Conservation (phyloP, 2,888 invertebrate genomes). For the Diaphora mendica region DNA sequence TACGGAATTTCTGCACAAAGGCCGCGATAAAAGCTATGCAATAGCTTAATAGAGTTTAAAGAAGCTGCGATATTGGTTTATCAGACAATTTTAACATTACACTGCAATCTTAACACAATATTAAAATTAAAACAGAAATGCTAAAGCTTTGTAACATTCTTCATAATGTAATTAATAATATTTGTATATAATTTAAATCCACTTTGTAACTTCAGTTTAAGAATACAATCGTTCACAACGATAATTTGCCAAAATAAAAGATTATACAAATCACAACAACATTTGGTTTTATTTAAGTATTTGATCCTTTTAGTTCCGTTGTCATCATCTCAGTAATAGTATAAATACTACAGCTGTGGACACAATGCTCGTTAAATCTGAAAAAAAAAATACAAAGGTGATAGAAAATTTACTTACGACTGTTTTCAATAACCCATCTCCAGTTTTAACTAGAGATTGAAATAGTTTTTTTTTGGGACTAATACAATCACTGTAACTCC, state of each 20-base stretch:
- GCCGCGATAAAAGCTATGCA: too few species aligned
- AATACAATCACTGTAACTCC: too few species aligned
- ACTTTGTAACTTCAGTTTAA: constrained; percentile 31
- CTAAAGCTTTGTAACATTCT: not conserved
- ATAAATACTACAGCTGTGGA: constrained; percentile 7
- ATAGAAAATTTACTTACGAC: not conserved
- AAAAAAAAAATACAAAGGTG: constrained; percentile 11
- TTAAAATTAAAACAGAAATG: not conserved
- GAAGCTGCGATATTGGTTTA: too few species aligned
- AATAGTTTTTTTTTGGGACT: too few species aligned
- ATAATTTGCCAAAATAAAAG: constrained; percentile 70
- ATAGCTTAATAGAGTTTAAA: too few species aligned
- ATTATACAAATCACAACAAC: constrained; percentile 54
- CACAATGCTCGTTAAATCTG: constrained; percentile 24
- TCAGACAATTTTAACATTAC: not conserved
- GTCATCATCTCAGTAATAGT: constrained; percentile 29
- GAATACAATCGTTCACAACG: constrained; percentile 61
- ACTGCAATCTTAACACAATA: not conserved
- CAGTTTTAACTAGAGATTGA: too few species aligned
- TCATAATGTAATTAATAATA: not conserved
- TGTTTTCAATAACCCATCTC: too few species aligned
- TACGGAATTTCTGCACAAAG: too few species aligned
- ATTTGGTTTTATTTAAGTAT: constrained; percentile 60
- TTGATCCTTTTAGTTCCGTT: constrained; percentile 8
- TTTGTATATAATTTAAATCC: constrained; percentile 6